Percentiles rank a stretch among this genome's conserved stretches.
Conservation (phyloP, 2,797 vertebrate species). For the Enteromius afrohamiltoni region DNA sequence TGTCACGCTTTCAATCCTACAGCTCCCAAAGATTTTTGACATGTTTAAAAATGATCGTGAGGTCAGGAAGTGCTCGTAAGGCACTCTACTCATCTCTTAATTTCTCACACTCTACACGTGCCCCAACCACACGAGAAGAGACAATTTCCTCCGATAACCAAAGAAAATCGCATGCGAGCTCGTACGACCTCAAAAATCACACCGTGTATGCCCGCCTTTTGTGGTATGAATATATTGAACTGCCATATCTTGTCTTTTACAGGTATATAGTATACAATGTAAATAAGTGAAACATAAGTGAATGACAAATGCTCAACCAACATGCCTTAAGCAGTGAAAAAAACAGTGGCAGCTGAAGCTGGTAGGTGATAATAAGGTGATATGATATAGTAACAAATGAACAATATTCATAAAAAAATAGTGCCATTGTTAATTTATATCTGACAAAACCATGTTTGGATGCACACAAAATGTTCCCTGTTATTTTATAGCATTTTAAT, state of each 20-base stretch:
- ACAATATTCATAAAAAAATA: neutral
- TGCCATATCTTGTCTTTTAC: neutral
- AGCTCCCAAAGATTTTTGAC: too few species aligned
- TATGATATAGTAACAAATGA: neutral
- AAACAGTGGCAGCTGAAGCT: neutral
- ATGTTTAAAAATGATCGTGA: too few species aligned
- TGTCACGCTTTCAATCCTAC: too few species aligned
- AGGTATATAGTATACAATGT: neutral
- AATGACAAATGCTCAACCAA: neutral
- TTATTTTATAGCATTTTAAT: neutral
- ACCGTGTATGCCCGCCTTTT: too few species aligned
- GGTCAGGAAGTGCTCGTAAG: too few species aligned
- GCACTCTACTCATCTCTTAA: too few species aligned
- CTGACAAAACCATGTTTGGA: neutral
- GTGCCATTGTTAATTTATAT: neutral
- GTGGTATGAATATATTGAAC: conserved; percentile 1
- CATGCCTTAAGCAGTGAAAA: neutral
- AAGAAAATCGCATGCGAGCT: too few species aligned
- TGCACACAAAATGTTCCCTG: neutral
- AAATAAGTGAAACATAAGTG: neutral
- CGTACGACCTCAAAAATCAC: too few species aligned
- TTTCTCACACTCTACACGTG: too few species aligned
- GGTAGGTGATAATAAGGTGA: neutral
- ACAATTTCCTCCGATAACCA: too few species aligned
- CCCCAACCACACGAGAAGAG: too few species aligned